These are phyloP conservation scores for Holothuria glaberrima DNA, from an alignment of 35 echinoderm and acorn worm species.

Conservation along the genomic window DNA sequence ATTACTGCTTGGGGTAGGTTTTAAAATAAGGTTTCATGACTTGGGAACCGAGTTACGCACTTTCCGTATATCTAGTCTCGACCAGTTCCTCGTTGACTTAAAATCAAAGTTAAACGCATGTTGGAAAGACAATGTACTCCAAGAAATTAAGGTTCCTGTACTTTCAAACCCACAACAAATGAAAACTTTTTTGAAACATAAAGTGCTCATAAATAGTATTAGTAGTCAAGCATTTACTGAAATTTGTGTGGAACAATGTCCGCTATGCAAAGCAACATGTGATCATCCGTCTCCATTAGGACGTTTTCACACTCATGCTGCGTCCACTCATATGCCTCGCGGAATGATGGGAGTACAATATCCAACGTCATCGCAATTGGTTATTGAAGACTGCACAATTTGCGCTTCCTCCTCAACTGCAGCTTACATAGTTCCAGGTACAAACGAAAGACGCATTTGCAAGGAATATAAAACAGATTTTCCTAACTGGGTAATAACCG, in stretches of 20 bases:
- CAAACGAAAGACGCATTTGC: not conserved
- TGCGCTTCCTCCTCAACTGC: not conserved
- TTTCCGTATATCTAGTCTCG: not conserved
- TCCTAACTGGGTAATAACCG: not conserved
- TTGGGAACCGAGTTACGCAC: too few species aligned
- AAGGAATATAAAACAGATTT: slow-evolving; percentile 18
- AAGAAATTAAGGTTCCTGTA: not conserved
- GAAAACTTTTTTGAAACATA: not conserved
- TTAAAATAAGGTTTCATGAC: too few species aligned
- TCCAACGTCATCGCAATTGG: not conserved
- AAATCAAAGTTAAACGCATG: not conserved
- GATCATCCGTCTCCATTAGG: not conserved
- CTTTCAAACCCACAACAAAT: not conserved
- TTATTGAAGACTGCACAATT: not conserved
- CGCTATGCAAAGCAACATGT: not conserved
- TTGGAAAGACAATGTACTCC: not conserved
- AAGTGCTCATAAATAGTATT: not conserved
- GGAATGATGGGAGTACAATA: not conserved
- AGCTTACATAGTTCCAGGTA: not conserved
- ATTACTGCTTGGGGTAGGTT: too few species aligned
- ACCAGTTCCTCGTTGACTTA: not conserved
- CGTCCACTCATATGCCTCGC: not conserved
- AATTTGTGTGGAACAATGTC: slow-evolving; percentile 2
- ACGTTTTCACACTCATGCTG: not conserved
- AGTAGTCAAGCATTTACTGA: too few species aligned